Evolutionary conservation across 2,888 invertebrate species (phyloP).

Genomic region (Metallyticus violacea): DNA sequence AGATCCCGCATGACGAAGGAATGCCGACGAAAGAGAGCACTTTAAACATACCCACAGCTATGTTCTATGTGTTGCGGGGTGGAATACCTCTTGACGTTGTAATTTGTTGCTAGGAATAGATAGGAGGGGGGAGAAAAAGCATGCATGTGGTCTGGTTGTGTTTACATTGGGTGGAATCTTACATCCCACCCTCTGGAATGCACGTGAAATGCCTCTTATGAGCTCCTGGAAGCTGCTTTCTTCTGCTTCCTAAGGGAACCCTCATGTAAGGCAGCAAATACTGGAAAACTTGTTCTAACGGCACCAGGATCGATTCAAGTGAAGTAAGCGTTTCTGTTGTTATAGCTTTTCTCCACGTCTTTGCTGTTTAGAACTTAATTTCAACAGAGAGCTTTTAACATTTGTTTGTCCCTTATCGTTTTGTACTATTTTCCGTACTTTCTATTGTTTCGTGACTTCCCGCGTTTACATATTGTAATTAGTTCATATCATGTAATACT

Average conservation of each 20-base stretch:
- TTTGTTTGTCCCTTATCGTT: no score
- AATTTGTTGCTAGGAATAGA: neutral
- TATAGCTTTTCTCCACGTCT: no score
- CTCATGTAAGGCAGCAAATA: neutral
- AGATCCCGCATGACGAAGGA: conserved; percentile 11
- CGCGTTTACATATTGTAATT: no score
- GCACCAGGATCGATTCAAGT: neutral
- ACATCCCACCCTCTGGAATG: neutral
- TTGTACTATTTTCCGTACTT: no score
- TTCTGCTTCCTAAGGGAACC: neutral
- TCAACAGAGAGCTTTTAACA: no score
- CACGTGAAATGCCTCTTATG: neutral
- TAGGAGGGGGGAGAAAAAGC: neutral
- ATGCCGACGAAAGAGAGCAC: conserved; percentile 12
- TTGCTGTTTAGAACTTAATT: no score
- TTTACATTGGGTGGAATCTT: neutral
- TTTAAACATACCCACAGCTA: conserved; percentile 23
- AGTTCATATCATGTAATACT: no score
- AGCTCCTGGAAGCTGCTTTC: neutral
- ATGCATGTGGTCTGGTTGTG: neutral
- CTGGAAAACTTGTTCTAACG: neutral
- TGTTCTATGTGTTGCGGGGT: neutral
- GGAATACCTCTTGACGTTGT: neutral
- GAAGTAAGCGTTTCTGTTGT: neutral
- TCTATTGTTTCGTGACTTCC: no score